Base-by-base conservation (phyloP, 2,113 vertebrate species). In the Geococcyx californianus region DNA sequence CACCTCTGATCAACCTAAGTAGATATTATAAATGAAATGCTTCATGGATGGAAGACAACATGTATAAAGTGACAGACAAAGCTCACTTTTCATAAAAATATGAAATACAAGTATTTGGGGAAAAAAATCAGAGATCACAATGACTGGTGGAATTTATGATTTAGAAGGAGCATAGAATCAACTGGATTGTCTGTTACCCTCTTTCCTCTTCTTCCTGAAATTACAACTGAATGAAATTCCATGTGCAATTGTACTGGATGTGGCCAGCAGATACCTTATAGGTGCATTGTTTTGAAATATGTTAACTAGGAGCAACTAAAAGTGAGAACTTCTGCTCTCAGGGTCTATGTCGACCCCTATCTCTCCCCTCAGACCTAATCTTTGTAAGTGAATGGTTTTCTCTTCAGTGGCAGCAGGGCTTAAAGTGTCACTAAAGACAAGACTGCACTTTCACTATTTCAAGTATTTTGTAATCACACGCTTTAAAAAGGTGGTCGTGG, bases 211-310 rank as follows among this genome's bases (percentile, higher is more conserved):
- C 68, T 60, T 75, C 45, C 58, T 85, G 75, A 85, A 93, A 66
- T 36, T 56, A 73, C 62, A 85, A 94, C 59, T 45, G 67, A 95
- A 94, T 67, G 84, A 85, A 95, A 87, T 85, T 83, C n/a, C 78
- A 74, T 49, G 58, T 87, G 78, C 84, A 83, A 6, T 25, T 51
- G 29, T 76, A 29, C 51, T 33, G 55, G 51, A 44, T 11, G 24
- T 23, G 40, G 56, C 36, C 69, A 84, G 42, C 31, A 68, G 19
- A 47, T 9, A 45, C 26, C 21, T 26, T 10, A 42, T 13, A 13
- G 25, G 40, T 14, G 23, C 10, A 9, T 25, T 34, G 21, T 58
- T 76, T 52, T 38, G 59, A 72, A 76, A 58, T 14, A n/a, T 1
- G 12, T 49, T 75, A 70, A 70, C 21, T 55, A 26, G 9, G 25